These are phyloP conservation scores for Rhagonycha fulva DNA, from an alignment of 2,888 invertebrate species.

Conservation along the genomic window DNA sequence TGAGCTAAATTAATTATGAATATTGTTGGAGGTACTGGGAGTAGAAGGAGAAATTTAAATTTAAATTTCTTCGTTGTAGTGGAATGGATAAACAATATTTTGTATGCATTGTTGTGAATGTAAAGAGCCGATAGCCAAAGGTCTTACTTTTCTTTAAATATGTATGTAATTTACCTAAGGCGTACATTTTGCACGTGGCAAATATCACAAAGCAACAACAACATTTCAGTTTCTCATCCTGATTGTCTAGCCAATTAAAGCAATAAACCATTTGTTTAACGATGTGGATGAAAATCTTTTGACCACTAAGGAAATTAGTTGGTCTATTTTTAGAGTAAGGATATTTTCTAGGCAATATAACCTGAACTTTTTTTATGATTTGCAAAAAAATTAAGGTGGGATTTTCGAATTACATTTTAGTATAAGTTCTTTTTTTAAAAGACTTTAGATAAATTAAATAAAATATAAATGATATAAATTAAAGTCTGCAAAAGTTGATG, in stretches of 20 bases:
- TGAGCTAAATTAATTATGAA: background rate
- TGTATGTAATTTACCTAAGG: background rate
- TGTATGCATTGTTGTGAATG: background rate
- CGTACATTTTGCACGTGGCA: background rate
- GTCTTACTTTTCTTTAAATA: background rate
- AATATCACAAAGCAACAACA: background rate
- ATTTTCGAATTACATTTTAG: background rate
- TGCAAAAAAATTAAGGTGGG: background rate
- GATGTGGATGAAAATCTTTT: background rate
- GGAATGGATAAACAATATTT: background rate
- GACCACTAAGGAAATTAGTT: background rate
- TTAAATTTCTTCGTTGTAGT: background rate
- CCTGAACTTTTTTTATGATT: too few species aligned
- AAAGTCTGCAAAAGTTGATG: background rate
- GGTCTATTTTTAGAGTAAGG: too few species aligned
- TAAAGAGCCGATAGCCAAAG: background rate
- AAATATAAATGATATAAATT: background rate
- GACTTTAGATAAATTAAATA: background rate
- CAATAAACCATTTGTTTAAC: background rate
- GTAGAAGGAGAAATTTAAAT: background rate
- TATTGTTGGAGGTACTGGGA: background rate
- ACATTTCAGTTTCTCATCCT: background rate
- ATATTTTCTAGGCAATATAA: too few species aligned
- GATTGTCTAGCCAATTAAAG: background rate
- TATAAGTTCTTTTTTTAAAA: background rate